A percentile compares a stretch with the other conserved stretches of the same genome.
Conservation (phyloP, 2,113 vertebrate species). For the Galemys pyrenaicus region DNA sequence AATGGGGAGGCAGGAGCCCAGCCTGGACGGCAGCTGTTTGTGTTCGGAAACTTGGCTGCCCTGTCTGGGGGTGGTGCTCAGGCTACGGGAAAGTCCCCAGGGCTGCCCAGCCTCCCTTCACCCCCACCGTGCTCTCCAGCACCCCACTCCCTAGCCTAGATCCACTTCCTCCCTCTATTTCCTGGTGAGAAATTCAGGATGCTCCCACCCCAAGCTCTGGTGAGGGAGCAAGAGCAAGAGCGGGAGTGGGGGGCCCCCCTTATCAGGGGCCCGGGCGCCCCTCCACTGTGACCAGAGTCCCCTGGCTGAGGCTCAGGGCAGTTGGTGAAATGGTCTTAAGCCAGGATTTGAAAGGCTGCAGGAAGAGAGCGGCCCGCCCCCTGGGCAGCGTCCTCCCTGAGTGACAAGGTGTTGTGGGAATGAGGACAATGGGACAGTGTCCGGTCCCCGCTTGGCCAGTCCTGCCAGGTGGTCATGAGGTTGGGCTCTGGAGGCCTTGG, state of each 20-base stretch:
- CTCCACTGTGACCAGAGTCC: neutral
- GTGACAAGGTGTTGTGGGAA: neutral
- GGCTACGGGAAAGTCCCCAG: slow-evolving; percentile 56
- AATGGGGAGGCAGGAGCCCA: neutral
- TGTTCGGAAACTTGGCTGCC: neutral
- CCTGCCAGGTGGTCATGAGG: no score
- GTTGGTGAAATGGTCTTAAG: neutral
- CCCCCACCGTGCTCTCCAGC: neutral
- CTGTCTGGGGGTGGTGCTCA: neutral
- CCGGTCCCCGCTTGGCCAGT: neutral
- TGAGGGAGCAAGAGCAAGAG: neutral
- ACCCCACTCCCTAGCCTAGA: neutral
- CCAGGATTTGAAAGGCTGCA: neutral
- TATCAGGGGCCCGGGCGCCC: neutral
- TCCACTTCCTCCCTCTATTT: slow-evolving; percentile 62
- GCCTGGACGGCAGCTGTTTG: neutral
- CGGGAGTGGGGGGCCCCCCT: neutral
- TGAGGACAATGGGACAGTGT: neutral
- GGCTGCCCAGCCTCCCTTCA: neutral
- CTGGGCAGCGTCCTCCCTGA: neutral
- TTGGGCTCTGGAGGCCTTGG: neutral
- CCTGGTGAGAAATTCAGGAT: neutral
- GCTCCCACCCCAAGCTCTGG: neutral
- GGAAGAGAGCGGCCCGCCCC: no score
- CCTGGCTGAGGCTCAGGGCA: neutral